Conservation (phyloP, 2,797 vertebrate genomes). For the Echeneis naucrates region DNA sequence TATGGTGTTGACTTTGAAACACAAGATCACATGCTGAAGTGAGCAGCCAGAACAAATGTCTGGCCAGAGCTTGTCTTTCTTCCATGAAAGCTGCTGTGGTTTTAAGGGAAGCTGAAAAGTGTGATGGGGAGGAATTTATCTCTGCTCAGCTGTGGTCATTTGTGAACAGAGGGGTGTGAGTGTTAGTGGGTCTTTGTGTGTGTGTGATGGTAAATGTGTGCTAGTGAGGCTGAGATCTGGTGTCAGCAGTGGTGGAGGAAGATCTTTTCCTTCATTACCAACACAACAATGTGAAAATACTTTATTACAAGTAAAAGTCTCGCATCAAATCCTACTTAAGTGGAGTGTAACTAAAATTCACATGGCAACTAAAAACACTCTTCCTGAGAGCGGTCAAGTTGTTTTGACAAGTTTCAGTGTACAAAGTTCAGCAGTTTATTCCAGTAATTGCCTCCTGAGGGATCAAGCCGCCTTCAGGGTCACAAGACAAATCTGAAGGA, state of each 20-base stretch:
- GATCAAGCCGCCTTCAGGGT: background rate
- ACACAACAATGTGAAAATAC: background rate
- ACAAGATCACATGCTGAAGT: constrained; percentile 52
- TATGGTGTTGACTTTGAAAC: constrained; percentile 62
- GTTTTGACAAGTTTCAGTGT: too few species aligned
- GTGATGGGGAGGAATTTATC: constrained; percentile 68
- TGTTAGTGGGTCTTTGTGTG: constrained; percentile 50
- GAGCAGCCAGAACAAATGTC: constrained; percentile 36
- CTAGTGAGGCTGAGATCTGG: constrained; percentile 49
- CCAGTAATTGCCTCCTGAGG: background rate
- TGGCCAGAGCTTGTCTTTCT: constrained; percentile 56
- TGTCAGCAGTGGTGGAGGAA: constrained; percentile 37
- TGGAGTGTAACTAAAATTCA: background rate
- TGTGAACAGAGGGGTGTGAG: constrained; percentile 65
- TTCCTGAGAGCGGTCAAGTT: too few species aligned
- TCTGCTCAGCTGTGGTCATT: constrained; percentile 74
- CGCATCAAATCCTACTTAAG: background rate
- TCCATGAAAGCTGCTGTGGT: constrained; percentile 55
- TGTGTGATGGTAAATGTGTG: constrained; percentile 46
- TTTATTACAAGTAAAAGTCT: background rate
- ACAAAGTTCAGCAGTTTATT: background rate
- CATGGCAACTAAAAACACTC: background rate
- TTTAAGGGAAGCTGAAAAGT: constrained; percentile 53
- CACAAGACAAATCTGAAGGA: background rate
- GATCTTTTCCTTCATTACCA: background rate